These are phyloP conservation scores for Malurus splendens DNA, from an alignment of 2,797 vertebrate species.

Conservation along the genomic window DNA sequence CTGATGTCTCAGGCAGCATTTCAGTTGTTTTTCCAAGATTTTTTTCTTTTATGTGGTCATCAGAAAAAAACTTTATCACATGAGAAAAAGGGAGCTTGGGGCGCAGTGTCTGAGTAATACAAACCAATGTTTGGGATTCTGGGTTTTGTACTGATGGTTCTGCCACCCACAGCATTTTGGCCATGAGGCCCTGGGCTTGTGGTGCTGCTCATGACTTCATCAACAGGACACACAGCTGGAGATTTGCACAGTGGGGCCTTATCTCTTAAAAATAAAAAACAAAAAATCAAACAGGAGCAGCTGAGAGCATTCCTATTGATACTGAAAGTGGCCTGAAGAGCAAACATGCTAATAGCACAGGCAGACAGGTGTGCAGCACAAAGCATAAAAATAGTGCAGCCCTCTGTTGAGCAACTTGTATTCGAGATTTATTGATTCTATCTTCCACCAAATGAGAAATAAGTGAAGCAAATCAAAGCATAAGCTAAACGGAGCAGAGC, in stretches of 20 bases:
- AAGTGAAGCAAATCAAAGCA: conserved; percentile 43
- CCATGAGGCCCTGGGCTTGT: not conserved
- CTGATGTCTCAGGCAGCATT: not conserved
- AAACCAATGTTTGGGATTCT: not conserved
- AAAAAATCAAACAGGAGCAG: not conserved
- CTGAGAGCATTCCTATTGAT: not conserved
- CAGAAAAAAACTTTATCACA: not conserved
- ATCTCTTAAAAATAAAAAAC: not conserved
- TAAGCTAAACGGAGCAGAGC: conserved; percentile 30
- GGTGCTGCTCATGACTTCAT: not conserved
- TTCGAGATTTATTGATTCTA: conserved; percentile 31
- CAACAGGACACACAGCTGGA: not conserved
- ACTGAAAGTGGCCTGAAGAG: not conserved
- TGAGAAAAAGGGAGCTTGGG: not conserved
- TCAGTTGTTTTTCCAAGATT: not conserved
- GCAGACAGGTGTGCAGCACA: not conserved
- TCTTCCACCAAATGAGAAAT: conserved; percentile 18
- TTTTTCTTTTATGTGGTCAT: not conserved
- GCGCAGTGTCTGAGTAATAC: too few species aligned
- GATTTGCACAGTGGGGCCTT: not conserved
- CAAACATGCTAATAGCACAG: not conserved
- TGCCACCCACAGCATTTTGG: not conserved
- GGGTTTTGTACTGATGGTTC: not conserved
- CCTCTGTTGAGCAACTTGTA: not conserved
- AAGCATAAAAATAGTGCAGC: not conserved